phyloP scores from a whole-genome alignment of 1,140 invertebrate genomes.

The Camponotus pennsylvanicus region DNA sequence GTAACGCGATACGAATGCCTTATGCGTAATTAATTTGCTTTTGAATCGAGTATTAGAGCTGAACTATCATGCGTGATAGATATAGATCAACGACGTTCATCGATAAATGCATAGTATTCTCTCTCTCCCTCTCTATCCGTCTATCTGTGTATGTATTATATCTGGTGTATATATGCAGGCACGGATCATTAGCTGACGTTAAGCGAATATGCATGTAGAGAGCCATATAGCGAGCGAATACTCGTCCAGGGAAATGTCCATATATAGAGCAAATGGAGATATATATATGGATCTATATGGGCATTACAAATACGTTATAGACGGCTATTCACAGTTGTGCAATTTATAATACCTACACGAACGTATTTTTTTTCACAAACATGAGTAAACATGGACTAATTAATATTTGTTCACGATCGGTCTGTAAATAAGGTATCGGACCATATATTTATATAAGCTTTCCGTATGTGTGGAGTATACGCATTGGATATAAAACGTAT shows the following conservation, averaged over 20 bases:
- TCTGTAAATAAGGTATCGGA: slow-evolving; percentile 8
- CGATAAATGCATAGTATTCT: slow-evolving; percentile 19
- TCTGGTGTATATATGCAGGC: slow-evolving; percentile 34
- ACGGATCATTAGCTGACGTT: slow-evolving; percentile 50
- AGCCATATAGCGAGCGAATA: slow-evolving; percentile 29
- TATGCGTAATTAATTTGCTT: slow-evolving; percentile 46
- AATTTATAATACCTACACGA: no score
- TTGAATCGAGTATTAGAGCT: slow-evolving; percentile 37
- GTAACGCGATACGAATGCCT: slow-evolving; percentile 1
- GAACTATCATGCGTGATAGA: slow-evolving; percentile 30
- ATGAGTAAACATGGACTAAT: slow-evolving; percentile 20
- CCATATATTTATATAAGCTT: slow-evolving; percentile 17
- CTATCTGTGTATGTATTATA: slow-evolving; percentile 37
- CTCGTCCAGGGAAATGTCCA: slow-evolving; percentile 44
- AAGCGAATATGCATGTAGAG: slow-evolving; percentile 53
- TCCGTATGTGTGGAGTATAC: neutral
- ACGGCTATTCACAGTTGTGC: neutral
- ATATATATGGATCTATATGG: neutral
- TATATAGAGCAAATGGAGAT: neutral
- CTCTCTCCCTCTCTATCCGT: neutral
- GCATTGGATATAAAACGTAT: neutral
- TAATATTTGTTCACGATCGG: slow-evolving; percentile 33
- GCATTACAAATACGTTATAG: slow-evolving; percentile 10
- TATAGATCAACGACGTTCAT: slow-evolving; percentile 21
- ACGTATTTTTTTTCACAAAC: neutral